Conservation (phyloP, 2,888 invertebrate species). For the Cryptocephalus moraei region DNA sequence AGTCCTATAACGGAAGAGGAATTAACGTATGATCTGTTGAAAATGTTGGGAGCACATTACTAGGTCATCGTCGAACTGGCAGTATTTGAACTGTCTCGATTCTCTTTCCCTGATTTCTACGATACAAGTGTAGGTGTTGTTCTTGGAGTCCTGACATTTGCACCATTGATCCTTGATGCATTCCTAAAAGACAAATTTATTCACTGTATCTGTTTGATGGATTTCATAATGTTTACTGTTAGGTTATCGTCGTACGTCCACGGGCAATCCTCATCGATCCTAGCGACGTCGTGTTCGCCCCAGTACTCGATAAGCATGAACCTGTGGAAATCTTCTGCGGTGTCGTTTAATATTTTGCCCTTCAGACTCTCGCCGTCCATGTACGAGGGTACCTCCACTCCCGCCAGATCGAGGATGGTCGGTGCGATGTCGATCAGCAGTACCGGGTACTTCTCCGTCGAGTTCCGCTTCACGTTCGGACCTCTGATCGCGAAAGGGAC, state of each 20-base stretch:
- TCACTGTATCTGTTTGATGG: not conserved
- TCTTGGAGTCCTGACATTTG: conserved; percentile 75
- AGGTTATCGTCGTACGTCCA: conserved; percentile 49
- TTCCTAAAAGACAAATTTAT: conserved; percentile 39
- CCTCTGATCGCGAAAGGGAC: conserved; percentile 75
- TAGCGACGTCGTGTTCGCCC: conserved; percentile 57
- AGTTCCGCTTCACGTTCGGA: conserved; percentile 49
- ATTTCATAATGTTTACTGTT: conserved; percentile 40
- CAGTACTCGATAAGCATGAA: conserved; percentile 70
- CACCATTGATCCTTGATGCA: conserved; percentile 59
- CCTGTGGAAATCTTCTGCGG: conserved; percentile 31
- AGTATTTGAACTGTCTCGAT: conserved; percentile 48
- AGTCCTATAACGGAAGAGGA: conserved; percentile 44
- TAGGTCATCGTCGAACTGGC: conserved; percentile 49
- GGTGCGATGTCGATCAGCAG: conserved; percentile 76
- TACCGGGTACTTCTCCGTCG: conserved; percentile 45
- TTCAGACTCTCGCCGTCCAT: conserved; percentile 28
- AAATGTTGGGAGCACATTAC: conserved; percentile 30
- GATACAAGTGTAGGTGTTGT: conserved; percentile 78
- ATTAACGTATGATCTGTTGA: not conserved
- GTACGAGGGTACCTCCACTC: conserved; percentile 32
- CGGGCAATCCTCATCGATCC: conserved; percentile 54
- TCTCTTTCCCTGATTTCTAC: conserved; percentile 46
- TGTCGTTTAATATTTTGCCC: conserved; percentile 10
- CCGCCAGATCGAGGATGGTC: conserved; percentile 67